A percentile compares a stretch with the other conserved stretches of the same genome.
Evolutionary conservation across 2,113 vertebrate species (phyloP).

Genomic region (Otocyon megalotis): DNA sequence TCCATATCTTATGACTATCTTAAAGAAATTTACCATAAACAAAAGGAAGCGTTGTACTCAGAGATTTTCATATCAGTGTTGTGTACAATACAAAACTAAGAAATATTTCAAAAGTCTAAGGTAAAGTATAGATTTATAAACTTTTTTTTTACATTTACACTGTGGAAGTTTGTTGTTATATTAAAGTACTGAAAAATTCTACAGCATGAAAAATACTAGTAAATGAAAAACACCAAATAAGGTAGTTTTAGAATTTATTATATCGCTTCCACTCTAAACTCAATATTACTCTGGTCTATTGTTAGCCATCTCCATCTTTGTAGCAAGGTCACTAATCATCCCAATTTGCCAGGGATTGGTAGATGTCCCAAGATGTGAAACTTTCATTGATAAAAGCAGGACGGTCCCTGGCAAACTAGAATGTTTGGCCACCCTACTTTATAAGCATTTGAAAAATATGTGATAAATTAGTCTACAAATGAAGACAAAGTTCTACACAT

Average conservation of each 20-base stretch:
- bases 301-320: neutral
- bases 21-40: neutral
- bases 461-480: neutral
- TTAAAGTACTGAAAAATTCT: neutral
- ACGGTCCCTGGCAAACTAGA: neutral
- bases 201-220: neutral
- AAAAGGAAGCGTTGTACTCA: neutral
- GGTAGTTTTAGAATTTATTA: neutral
- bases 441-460: neutral
- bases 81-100: neutral
- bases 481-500: neutral
- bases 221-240: neutral
- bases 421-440: neutral
- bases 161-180: neutral
- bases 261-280: neutral
- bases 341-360: neutral
- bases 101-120: neutral
- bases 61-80: neutral
- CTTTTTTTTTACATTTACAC: neutral
- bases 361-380: neutral
- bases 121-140: neutral
- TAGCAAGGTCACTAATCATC: neutral
- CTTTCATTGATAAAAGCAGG: neutral
- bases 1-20: neutral
- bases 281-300: neutral